Evolutionary conservation across 2,797 vertebrate genomes (phyloP).

Genomic region (Sphenopsis melanotis): DNA sequence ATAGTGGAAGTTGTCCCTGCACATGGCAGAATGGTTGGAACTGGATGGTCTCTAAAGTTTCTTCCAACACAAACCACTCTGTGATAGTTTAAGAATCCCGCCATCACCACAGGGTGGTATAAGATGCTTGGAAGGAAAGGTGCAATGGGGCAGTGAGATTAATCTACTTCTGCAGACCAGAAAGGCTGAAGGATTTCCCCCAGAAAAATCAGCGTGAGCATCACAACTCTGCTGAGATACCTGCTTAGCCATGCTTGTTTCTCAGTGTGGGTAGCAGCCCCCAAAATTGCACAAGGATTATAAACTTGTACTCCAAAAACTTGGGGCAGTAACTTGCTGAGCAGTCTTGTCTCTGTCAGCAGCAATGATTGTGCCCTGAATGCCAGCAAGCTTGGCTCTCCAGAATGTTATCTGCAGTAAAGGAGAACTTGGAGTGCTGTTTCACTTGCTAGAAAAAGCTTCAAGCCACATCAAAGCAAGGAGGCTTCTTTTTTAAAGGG

Average conservation of each 20-base stretch:
- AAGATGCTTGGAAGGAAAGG: background rate
- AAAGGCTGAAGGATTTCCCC: background rate
- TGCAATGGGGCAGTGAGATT: background rate
- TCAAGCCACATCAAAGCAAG: background rate
- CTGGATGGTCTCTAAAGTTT: fast-evolving
- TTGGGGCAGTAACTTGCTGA: background rate
- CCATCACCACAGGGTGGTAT: background rate
- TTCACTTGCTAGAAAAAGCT: background rate
- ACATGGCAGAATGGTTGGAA: background rate
- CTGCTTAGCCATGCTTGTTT: background rate
- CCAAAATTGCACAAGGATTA: background rate
- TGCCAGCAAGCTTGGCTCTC: background rate
- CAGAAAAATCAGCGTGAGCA: background rate
- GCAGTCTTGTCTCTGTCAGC: background rate
- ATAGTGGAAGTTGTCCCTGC: background rate
- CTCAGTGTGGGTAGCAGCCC: background rate
- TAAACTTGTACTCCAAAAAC: background rate
- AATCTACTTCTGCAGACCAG: background rate
- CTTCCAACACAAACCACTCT: background rate
- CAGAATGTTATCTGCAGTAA: background rate
- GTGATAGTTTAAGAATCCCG: background rate
- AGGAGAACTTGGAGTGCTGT: background rate
- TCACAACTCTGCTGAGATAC: background rate
- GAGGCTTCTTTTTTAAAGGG: background rate
- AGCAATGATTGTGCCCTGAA: background rate